These are phyloP conservation scores for Drosophila watanabei DNA, from an alignment of 1,140 invertebrate genomes.

Conservation along the genomic window DNA sequence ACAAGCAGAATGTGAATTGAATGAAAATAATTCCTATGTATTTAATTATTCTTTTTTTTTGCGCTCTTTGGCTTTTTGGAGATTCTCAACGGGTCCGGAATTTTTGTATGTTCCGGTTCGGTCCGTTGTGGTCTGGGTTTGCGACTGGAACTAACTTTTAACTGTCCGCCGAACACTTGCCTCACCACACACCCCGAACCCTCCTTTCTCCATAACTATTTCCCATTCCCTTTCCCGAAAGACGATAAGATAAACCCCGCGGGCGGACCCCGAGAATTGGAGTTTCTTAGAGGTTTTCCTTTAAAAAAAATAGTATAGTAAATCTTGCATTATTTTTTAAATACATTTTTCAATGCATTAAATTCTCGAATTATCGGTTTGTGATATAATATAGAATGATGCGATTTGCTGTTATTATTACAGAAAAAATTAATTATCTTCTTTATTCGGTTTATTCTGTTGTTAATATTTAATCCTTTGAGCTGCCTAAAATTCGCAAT, in stretches of 20 bases:
- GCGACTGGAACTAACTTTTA: slow-evolving; percentile 30
- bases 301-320: neutral
- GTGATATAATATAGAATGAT: neutral
- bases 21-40: slow-evolving; percentile 25
- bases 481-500: neutral
- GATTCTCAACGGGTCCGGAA: slow-evolving; percentile 24
- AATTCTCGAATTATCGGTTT: neutral
- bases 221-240: slow-evolving; percentile 6
- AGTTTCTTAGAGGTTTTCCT: slow-evolving; percentile 6
- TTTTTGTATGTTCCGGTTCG: slow-evolving; percentile 11
- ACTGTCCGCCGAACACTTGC: slow-evolving; percentile 9
- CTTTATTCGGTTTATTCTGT: neutral
- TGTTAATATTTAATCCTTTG: neutral
- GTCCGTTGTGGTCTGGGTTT: slow-evolving; percentile 25
- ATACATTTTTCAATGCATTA: neutral
- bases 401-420: neutral
- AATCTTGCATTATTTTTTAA: neutral
- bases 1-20: slow-evolving; percentile 28
- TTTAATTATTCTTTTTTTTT: slow-evolving; percentile 14
- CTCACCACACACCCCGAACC: neutral
- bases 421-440: neutral
- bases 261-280: slow-evolving; percentile 7
- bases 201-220: neutral
- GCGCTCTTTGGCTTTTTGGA: slow-evolving; percentile 11
- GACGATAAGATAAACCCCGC: slow-evolving; percentile 42